Conservation (phyloP, 2,113 vertebrate species). For the Otocyon megalotis region DNA sequence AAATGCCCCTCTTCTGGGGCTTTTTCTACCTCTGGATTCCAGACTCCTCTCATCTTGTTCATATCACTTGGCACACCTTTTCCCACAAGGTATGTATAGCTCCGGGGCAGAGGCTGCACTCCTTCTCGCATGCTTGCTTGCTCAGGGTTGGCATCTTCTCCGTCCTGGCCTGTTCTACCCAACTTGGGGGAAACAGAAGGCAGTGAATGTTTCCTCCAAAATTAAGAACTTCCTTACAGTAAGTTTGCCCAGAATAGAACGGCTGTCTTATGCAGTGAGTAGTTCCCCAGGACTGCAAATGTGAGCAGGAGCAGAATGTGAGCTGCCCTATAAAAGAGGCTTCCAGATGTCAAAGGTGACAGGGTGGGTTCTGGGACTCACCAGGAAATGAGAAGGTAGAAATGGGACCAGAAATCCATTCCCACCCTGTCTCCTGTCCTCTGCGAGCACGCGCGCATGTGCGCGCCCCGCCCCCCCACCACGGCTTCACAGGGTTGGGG, state of each 20-base stretch:
- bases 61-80: fast-evolving
- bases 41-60: not conserved
- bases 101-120: not conserved
- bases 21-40: no score
- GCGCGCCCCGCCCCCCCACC: no score
- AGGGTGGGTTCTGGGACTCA: no score
- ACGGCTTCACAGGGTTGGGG: not conserved
- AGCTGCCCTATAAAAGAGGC: not conserved
- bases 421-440: no score
- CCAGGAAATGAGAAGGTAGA: not conserved
- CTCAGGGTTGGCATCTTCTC: not conserved
- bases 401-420: not conserved
- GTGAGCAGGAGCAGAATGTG: not conserved
- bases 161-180: fast-evolving
- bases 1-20: not conserved
- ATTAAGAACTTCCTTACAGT: not conserved
- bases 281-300: no score
- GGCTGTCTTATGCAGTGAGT: no score
- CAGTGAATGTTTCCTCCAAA: not conserved
- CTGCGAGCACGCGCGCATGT: fast-evolving
- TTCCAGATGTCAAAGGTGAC: no score
- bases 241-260: not conserved
- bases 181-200: not conserved
- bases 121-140: fast-evolving
- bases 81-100: fast-evolving